Conservation (phyloP, 2,888 invertebrate species). For the Hydropsyche betteni region DNA sequence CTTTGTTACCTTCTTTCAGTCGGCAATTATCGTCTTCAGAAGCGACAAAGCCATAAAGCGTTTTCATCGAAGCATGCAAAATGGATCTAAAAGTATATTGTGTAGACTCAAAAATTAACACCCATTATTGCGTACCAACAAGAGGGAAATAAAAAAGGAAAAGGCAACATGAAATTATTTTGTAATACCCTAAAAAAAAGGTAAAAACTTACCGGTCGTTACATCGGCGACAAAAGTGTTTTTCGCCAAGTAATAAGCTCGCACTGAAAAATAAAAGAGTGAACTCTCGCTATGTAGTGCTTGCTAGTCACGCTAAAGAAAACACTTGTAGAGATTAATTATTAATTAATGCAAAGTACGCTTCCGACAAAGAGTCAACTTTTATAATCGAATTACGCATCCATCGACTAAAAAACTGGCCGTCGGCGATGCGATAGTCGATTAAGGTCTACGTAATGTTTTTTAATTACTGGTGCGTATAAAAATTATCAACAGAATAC, state of each 20-base stretch:
- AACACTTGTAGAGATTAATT: neutral
- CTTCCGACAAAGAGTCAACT: neutral
- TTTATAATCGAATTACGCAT: neutral
- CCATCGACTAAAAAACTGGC: neutral
- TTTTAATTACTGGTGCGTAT: neutral
- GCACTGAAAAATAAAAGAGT: neutral
- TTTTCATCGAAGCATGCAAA: neutral
- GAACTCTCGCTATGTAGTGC: neutral
- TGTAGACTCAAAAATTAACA: neutral
- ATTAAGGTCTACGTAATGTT: constrained; percentile 9
- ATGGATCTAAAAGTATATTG: neutral
- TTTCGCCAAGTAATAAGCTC: constrained; percentile 1
- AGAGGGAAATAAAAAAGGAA: neutral
- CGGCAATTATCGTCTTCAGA: neutral
- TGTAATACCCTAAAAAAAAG: neutral
- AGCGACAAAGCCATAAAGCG: constrained; percentile 4
- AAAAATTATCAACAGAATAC: neutral
- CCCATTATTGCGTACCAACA: neutral
- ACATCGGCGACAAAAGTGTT: constrained; percentile 3
- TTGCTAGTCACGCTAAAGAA: neutral
- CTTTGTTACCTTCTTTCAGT: neutral
- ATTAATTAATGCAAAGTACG: constrained; percentile 18
- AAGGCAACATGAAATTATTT: neutral
- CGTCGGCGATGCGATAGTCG: neutral
- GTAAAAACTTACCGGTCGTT: neutral